Base-by-base conservation (phyloP, 1,140 invertebrate genomes). In the Anagrus nilaparvatae region DNA sequence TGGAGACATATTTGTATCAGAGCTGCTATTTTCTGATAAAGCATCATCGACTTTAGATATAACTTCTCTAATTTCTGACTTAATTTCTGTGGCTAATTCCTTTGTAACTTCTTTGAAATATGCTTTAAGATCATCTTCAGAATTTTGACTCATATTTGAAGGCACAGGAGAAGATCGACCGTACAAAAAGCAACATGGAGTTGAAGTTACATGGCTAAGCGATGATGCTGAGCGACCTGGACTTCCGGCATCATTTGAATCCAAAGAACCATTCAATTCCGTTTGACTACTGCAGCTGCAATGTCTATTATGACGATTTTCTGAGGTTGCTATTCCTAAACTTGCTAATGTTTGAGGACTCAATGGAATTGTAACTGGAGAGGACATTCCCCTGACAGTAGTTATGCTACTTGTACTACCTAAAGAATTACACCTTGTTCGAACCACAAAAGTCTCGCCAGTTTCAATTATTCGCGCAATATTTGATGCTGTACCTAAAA, bases 21-120 rank as follows among this genome's bases (percentile, higher is more conserved):
- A 59, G 0, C 55, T 53, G 16, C 58, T 65, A 3, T 73, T 75
- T 53, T 82, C 81, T 18, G 81, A 81, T 3, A 84, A 56, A 21
- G 79, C 81, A 57, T 84, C 81, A 46, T 83, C 80, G 1, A 86
- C 82, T 59, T 78, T 78, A 1, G 78, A 81, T 38, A 85, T 85
- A 0, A 86, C 82, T 61, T 79, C 82, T 2, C 82, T 65, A 17
- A 86, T 81, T 69, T 85, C 82, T 4, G 82, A 85, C 58, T 85
- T 87, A 7, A 86, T 82, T 61, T 84, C 82, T 6, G 80, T 83
- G 0, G 82, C 81, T 32, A 85, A 63, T 65, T 84, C 81, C 64
- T 78, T 80, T 1, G 81, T 82, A 50, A 82, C 75, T 60, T 82
- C 81, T 51, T 81, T 80, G 0, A 84, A 75, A 47, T 84, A 83